Evolutionary conservation across 2,113 vertebrate genomes (phyloP).

Genomic region (Ondatra zibethicus): DNA sequence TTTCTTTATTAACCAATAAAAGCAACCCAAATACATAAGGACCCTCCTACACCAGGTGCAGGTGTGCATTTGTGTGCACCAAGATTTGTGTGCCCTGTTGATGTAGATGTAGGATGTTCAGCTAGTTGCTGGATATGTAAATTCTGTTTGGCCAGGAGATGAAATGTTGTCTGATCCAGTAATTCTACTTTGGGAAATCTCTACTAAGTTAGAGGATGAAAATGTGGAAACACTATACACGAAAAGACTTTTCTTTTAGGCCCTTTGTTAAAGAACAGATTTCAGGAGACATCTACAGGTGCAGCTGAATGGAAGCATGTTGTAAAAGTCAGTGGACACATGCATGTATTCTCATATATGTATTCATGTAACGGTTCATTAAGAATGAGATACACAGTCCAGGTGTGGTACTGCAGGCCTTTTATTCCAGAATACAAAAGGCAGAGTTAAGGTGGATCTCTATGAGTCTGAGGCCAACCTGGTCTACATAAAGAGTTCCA

Average conservation of each 20-base stretch:
- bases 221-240: neutral
- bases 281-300: neutral
- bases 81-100: neutral
- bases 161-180: neutral
- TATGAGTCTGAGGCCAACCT: neutral
- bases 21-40: too few relatives aligned
- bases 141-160: constrained; percentile 16
- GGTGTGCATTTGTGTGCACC: neutral
- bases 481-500: neutral
- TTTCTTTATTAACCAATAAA: too few relatives aligned
- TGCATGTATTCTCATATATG: neutral
- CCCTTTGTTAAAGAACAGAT: constrained; percentile 5
- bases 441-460: neutral
- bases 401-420: neutral
- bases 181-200: neutral
- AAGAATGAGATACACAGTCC: neutral
- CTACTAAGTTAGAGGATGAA: neutral
- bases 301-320: neutral
- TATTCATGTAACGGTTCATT: neutral
- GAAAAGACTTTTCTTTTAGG: neutral
- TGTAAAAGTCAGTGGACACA: neutral
- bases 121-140: neutral
- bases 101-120: neutral
- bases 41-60: too few relatives aligned
- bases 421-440: neutral